A percentile compares a stretch with the other conserved stretches of the same genome.
phyloP scores from a whole-genome alignment of 2,113 vertebrate species.

The Epinephelus fuscoguttatus region DNA sequence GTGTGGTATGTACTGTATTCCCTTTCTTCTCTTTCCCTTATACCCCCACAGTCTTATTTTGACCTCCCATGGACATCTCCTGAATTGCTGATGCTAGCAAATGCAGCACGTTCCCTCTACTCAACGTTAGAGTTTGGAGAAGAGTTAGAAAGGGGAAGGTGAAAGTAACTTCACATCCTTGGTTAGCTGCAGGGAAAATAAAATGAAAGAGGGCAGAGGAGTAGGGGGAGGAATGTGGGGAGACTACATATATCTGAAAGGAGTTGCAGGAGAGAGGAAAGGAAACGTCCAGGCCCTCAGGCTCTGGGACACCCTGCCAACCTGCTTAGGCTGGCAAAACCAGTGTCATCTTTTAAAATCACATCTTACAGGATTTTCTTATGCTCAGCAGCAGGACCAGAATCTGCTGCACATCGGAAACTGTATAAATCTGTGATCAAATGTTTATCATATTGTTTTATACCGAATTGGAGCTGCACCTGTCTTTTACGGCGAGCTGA shows the following conservation, averaged over 20 bases:
- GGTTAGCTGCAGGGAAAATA: conserved; percentile 40
- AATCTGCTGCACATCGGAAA: conserved; percentile 8
- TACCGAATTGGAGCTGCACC: not conserved
- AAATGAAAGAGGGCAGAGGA: conserved; percentile 47
- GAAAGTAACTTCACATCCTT: conserved; percentile 48
- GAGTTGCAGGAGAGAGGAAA: conserved; percentile 24
- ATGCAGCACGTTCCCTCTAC: conserved; percentile 2
- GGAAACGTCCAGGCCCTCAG: conserved; percentile 38
- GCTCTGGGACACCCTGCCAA: conserved; percentile 54
- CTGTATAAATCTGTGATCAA: not conserved
- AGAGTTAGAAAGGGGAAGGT: conserved; percentile 34
- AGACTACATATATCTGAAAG: conserved; percentile 16
- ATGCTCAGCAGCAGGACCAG: conserved; percentile 9
- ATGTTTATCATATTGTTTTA: conserved; percentile 8
- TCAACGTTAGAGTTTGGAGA: conserved; percentile 8
- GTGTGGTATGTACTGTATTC: not conserved
- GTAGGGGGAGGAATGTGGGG: conserved; percentile 1
- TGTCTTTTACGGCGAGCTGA: conserved; percentile 8
- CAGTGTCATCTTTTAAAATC: conserved; percentile 36
- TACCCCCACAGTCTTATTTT: not conserved
- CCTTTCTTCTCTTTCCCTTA: not conserved
- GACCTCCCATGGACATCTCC: conserved; percentile 10
- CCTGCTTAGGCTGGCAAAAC: conserved; percentile 53
- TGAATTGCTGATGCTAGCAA: conserved; percentile 41
- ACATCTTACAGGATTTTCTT: conserved; percentile 39